These are phyloP conservation scores for Pachyramphus minor DNA, from an alignment of 2,113 vertebrate genomes.

Conservation along the genomic window DNA sequence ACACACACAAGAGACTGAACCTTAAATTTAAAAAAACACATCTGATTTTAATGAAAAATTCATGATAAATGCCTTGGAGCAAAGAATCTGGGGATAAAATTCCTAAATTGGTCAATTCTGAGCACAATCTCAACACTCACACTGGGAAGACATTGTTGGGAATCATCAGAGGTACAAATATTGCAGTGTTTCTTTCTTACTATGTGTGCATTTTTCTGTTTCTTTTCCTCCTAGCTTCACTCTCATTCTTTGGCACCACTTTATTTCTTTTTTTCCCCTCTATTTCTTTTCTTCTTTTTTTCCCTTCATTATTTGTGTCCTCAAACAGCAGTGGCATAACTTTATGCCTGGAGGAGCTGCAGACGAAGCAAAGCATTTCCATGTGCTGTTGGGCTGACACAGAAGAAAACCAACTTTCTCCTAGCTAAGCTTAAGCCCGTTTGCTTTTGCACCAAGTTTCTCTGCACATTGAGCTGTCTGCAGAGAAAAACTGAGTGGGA, in stretches of 20 bases:
- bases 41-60: not conserved
- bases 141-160: not conserved
- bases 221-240: not conserved
- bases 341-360: not conserved
- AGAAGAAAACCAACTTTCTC: not conserved
- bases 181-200: not conserved
- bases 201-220: not conserved
- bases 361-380: not conserved
- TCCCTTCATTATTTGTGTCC: not conserved
- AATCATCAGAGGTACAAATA: not conserved
- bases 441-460: not conserved
- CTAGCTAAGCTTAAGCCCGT: not conserved
- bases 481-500: not conserved
- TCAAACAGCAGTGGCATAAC: not conserved
- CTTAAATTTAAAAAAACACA: not conserved
- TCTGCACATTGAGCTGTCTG: not conserved
- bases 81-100: not conserved
- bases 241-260: not conserved
- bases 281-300: not conserved
- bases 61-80: not conserved
- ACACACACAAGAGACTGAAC: not conserved
- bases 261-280: not conserved
- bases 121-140: not conserved
- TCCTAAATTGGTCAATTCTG: not conserved
- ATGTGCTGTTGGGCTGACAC: not conserved